These are phyloP conservation scores for Plusia festucae DNA, from an alignment of 2,888 invertebrate genomes.

Conservation along the genomic window DNA sequence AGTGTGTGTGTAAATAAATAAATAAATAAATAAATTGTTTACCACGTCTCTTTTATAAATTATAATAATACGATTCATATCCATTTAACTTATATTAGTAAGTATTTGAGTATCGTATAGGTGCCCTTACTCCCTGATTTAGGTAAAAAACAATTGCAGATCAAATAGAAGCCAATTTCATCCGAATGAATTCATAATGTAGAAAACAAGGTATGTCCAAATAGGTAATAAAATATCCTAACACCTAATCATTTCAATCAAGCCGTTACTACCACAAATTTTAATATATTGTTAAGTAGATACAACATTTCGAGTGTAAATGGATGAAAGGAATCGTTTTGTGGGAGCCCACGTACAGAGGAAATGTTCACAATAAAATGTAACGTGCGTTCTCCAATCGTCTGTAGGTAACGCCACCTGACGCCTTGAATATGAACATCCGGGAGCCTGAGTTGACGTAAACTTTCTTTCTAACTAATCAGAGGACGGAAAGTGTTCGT, in stretches of 20 bases:
- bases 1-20: too few species aligned
- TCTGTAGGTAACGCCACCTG: slow-evolving; percentile 40
- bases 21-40: too few species aligned
- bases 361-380: slow-evolving; percentile 54
- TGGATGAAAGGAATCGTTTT: slow-evolving; percentile 17
- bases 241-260: slow-evolving; percentile 12
- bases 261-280: background rate
- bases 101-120: too few species aligned
- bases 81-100: too few species aligned
- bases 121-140: too few species aligned
- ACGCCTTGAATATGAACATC: slow-evolving; percentile 2
- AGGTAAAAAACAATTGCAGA: too few species aligned
- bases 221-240: slow-evolving; percentile 14
- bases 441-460: background rate
- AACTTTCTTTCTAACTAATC: background rate
- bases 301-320: background rate
- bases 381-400: slow-evolving; percentile 32
- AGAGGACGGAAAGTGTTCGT: background rate
- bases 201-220: background rate
- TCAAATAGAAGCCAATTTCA: too few species aligned
- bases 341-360: slow-evolving; percentile 35
- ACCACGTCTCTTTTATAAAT: too few species aligned
- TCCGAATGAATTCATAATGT: background rate
- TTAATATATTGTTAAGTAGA: slow-evolving; percentile 2
- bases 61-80: too few species aligned